Evolutionary conservation across 2,113 vertebrate species (phyloP).

Genomic region (Rhinolophus ferrumequinum): DNA sequence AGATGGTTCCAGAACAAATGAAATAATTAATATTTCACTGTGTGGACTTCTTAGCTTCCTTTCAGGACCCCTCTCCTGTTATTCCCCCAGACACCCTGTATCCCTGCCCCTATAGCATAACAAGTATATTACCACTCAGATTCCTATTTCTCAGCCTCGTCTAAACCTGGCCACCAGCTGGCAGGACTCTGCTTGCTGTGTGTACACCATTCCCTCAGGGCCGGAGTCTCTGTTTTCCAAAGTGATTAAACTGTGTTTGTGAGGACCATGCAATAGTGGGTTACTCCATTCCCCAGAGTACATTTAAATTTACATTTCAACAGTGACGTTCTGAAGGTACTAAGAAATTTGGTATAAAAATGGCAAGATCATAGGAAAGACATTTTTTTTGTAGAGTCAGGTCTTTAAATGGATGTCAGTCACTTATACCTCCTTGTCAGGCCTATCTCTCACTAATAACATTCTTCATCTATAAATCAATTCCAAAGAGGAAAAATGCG

Average conservation of each 20-base stretch:
- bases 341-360: not conserved
- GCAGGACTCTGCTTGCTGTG: not conserved
- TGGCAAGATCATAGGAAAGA: not conserved
- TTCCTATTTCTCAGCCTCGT: not conserved
- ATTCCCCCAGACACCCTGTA: not conserved
- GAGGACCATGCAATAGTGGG: not conserved
- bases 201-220: not conserved
- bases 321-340: not conserved
- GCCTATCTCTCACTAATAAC: not conserved
- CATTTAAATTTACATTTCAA: not conserved
- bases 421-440: not conserved
- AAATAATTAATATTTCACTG: not conserved
- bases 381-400: not conserved
- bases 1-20: not conserved
- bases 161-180: not conserved
- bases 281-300: not conserved
- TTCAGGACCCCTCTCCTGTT: not conserved
- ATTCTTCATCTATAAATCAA: not conserved
- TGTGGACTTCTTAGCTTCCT: not conserved
- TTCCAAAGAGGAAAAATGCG: not conserved
- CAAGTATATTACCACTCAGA: not conserved
- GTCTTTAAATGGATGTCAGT: not conserved
- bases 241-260: not conserved
- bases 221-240: not conserved
- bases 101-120: not conserved